Percentiles rank a stretch among this genome's conserved stretches.
Conservation (phyloP, 1,140 invertebrate species). For the Oryzaephilus surinamensis region DNA sequence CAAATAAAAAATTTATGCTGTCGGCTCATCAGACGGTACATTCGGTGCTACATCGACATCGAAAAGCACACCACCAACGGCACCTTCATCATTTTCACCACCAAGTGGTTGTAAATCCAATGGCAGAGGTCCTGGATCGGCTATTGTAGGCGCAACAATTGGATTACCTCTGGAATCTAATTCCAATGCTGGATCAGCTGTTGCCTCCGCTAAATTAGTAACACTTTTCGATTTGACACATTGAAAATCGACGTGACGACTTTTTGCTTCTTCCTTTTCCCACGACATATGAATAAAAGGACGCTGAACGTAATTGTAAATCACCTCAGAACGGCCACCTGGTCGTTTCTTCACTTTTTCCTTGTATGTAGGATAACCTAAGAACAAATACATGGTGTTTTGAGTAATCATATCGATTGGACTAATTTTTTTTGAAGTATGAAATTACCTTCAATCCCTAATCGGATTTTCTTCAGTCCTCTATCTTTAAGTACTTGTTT, state of each 20-base stretch:
- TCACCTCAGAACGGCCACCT: slow-evolving; percentile 86
- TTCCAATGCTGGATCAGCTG: slow-evolving; percentile 71
- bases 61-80: slow-evolving; percentile 36
- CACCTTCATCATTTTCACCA: slow-evolving; percentile 35
- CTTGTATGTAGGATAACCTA: slow-evolving; percentile 94
- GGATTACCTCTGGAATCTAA: slow-evolving; percentile 49
- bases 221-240: slow-evolving; percentile 92
- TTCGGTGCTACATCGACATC: slow-evolving; percentile 14
- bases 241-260: slow-evolving; percentile 97
- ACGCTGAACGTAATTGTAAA: slow-evolving; percentile 99
- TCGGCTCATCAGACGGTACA: slow-evolving; percentile 22
- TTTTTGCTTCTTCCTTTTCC: slow-evolving; percentile 99
- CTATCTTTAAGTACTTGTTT: slow-evolving; percentile 98
- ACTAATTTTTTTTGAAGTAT: background rate
- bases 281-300: slow-evolving; percentile 99
- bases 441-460: slow-evolving; percentile 85
- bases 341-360: slow-evolving; percentile 90
- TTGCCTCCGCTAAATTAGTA: slow-evolving; percentile 83
- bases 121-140: slow-evolving; percentile 15
- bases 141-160: slow-evolving; percentile 19
- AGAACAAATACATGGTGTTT: background rate
- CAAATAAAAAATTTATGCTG: too few species aligned
- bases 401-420: background rate
- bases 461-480: slow-evolving; percentile 96
- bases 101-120: slow-evolving; percentile 18